Evolutionary conservation across 2,797 vertebrate species (phyloP).

Genomic region (Allobates femoralis): DNA sequence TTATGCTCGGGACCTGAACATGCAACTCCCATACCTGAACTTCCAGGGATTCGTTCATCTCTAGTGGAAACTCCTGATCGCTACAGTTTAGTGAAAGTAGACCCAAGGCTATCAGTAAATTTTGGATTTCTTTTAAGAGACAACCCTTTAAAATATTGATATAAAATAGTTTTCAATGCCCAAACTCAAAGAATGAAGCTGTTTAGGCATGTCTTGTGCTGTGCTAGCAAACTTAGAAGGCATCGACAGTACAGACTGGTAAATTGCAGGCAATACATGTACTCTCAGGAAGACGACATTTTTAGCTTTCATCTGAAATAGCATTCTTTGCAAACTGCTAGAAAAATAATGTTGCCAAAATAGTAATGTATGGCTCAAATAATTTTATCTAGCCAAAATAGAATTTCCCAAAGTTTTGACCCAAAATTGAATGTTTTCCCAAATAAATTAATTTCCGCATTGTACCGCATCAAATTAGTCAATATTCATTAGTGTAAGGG

Average conservation of each 20-base stretch:
- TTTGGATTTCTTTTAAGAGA: too few relatives aligned
- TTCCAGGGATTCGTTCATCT: too few relatives aligned
- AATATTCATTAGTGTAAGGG: slow-evolving; percentile 49
- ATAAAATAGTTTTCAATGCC: background rate
- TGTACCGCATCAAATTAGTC: slow-evolving; percentile 39
- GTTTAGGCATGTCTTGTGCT: background rate
- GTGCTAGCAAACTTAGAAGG: background rate
- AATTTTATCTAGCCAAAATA: background rate
- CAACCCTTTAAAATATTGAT: too few relatives aligned
- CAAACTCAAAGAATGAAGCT: background rate
- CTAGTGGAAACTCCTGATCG: too few relatives aligned
- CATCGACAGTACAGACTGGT: background rate
- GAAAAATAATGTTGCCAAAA: background rate
- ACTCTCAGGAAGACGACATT: background rate
- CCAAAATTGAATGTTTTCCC: background rate
- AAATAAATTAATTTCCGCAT: slow-evolving; percentile 31
- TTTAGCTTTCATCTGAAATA: background rate
- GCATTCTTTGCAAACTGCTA: background rate
- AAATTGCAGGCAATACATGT: background rate
- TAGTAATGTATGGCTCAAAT: background rate
- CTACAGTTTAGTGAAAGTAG: too few relatives aligned
- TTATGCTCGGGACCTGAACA: too few relatives aligned
- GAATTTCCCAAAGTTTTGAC: background rate
- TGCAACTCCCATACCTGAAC: too few relatives aligned
- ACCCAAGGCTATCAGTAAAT: too few relatives aligned